Evolutionary conservation across 2,113 vertebrate species (phyloP).

Genomic region (Callopanchax toddi): DNA sequence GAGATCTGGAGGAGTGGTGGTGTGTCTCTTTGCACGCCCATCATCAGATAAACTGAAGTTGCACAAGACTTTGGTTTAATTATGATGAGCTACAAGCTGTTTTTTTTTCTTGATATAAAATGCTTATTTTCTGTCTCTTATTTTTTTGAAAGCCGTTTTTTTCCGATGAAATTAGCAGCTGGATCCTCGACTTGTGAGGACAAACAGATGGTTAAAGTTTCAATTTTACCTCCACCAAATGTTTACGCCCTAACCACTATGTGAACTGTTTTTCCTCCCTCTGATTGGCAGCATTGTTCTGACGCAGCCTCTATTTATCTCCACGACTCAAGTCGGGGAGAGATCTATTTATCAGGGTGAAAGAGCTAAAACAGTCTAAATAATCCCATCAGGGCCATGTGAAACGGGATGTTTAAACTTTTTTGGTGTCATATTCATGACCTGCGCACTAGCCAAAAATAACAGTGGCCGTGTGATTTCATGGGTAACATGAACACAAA

Average conservation of each 20-base stretch:
- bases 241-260: constrained; percentile 32
- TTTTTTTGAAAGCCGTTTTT: constrained; percentile 10
- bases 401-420: constrained; percentile 75
- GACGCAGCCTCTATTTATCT: constrained; percentile 65
- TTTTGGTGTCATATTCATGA: constrained; percentile 63
- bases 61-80: constrained; percentile 39
- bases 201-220: constrained; percentile 23
- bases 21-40: constrained; percentile 16
- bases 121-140: not conserved
- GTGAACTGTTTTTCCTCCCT: constrained; percentile 21
- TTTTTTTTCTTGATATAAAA: constrained; percentile 1
- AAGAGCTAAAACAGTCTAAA: constrained; percentile 54
- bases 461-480: constrained; percentile 58
- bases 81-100: constrained; percentile 13
- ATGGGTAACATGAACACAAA: constrained; percentile 46
- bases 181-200: not conserved
- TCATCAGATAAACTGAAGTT: constrained; percentile 44
- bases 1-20: constrained; percentile 33
- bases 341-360: constrained; percentile 67
- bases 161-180: not conserved
- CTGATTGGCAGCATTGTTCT: constrained; percentile 46
- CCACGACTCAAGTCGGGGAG: constrained; percentile 41
- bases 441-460: constrained; percentile 59
- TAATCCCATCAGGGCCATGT: constrained; percentile 58
- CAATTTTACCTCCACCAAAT: constrained; percentile 30